A percentile compares a stretch with the other conserved stretches of the same genome.
Conservation (phyloP, 2,888 invertebrate genomes). For the Dermolepida albohirtum region DNA sequence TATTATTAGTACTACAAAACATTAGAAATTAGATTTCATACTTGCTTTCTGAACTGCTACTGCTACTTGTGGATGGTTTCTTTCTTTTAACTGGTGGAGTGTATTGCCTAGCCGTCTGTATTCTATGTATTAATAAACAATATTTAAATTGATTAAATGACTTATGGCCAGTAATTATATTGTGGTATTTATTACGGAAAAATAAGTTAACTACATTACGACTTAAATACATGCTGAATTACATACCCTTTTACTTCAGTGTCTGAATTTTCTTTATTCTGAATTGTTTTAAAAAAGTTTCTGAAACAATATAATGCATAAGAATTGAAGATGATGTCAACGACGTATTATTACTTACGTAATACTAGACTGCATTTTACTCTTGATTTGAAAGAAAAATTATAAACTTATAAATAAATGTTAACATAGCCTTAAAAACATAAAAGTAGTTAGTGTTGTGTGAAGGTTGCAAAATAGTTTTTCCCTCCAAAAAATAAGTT, state of each 20-base stretch:
- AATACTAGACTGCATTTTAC: constrained; percentile 41
- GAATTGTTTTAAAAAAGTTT: constrained; percentile 63
- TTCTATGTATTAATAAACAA: constrained; percentile 16
- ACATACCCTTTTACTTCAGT: constrained; percentile 49
- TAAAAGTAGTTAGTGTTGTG: neutral
- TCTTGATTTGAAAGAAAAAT: constrained; percentile 1
- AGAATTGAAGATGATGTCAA: constrained; percentile 1
- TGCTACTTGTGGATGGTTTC: constrained; percentile 19
- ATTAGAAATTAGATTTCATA: constrained; percentile 12
- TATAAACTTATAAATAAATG: neutral
- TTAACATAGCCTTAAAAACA: constrained; percentile 19
- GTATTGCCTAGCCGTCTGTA: neutral
- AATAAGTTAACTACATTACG: constrained; percentile 25
- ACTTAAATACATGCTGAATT: constrained; percentile 45
- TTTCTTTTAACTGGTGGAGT: constrained; percentile 30
- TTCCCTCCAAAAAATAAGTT: constrained; percentile 29
- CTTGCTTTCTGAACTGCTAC: constrained; percentile 26
- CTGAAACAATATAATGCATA: constrained; percentile 52
- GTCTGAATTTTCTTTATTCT: constrained; percentile 48
- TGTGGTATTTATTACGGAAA: neutral
- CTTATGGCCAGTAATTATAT: neutral
- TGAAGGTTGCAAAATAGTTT: neutral
- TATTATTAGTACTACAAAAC: neutral
- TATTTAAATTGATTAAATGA: constrained; percentile 13
- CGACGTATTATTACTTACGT: constrained; percentile 40